Conservation (phyloP, 2,113 vertebrate species). For the Corythornis cristatus region DNA sequence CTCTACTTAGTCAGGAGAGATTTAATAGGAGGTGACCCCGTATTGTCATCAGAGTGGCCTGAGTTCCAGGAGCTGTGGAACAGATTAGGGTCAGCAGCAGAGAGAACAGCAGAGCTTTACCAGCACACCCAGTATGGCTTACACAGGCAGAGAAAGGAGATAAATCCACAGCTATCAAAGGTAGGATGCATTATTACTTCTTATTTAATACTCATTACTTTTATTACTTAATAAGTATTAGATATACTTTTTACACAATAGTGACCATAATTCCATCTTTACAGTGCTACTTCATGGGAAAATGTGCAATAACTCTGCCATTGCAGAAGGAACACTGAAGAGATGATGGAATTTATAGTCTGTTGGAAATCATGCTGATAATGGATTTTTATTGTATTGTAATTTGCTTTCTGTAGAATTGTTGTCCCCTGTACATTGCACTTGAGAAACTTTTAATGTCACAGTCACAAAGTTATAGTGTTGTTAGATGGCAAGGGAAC, state of each 20-base stretch:
- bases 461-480: background rate
- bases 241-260: background rate
- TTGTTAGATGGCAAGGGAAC: background rate
- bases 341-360: background rate
- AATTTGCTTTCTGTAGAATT: background rate
- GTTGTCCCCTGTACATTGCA: background rate
- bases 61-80: slow-evolving; percentile 19
- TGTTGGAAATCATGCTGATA: background rate
- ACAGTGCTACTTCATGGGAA: background rate
- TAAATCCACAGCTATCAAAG: slow-evolving; percentile 52
- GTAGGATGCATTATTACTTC: slow-evolving; percentile 38
- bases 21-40: slow-evolving; percentile 1
- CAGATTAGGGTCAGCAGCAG: slow-evolving; percentile 68
- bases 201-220: no score
- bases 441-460: background rate
- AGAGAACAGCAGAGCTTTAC: slow-evolving; percentile 41
- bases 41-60: slow-evolving; percentile 46
- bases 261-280: background rate
- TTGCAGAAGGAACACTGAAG: background rate
- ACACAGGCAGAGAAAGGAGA: slow-evolving; percentile 26
- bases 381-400: background rate
- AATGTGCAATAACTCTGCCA: background rate
- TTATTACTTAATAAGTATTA: no score
- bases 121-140: slow-evolving; percentile 48
- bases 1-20: background rate